Percentiles rank a stretch among this genome's conserved stretches.
phyloP scores from a whole-genome alignment of 2,888 invertebrate species.

The Trissolcus brochymenae region DNA sequence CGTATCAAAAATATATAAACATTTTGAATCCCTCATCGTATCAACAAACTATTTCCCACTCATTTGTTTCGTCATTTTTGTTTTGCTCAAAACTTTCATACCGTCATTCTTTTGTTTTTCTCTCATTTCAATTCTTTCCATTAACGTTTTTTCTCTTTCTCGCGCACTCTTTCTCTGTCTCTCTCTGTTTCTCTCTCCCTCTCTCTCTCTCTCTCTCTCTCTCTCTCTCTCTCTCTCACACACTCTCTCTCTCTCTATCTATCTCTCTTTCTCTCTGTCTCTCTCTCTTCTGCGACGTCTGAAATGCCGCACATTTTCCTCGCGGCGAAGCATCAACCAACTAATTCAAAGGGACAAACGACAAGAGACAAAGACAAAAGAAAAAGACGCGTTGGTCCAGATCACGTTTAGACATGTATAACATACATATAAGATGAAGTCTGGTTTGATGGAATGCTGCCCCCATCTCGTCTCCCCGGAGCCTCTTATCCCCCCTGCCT shows the following conservation, averaged over 20 bases:
- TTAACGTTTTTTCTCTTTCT: neutral
- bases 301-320: slow-evolving; percentile 44
- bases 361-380: slow-evolving; percentile 41
- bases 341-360: slow-evolving; percentile 51
- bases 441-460: slow-evolving; percentile 76
- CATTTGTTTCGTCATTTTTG: no score
- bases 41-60: no score
- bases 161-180: no score
- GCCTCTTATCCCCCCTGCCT: slow-evolving; percentile 41
- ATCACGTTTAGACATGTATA: slow-evolving; percentile 56
- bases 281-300: neutral
- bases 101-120: no score
- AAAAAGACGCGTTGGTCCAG: slow-evolving; percentile 54
- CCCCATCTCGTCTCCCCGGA: slow-evolving; percentile 56
- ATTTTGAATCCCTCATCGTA: no score
- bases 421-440: slow-evolving; percentile 73
- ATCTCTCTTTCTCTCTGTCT: neutral
- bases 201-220: neutral
- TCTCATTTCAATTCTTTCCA: no score
- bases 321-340: slow-evolving; percentile 35
- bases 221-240: neutral
- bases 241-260: neutral
- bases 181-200: neutral
- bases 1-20: neutral
- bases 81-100: no score